Evolutionary conservation across 2,113 vertebrate genomes (phyloP), one percentile per base, ranked within the genome.

Genomic region (Macrotis lagotis): DNA sequence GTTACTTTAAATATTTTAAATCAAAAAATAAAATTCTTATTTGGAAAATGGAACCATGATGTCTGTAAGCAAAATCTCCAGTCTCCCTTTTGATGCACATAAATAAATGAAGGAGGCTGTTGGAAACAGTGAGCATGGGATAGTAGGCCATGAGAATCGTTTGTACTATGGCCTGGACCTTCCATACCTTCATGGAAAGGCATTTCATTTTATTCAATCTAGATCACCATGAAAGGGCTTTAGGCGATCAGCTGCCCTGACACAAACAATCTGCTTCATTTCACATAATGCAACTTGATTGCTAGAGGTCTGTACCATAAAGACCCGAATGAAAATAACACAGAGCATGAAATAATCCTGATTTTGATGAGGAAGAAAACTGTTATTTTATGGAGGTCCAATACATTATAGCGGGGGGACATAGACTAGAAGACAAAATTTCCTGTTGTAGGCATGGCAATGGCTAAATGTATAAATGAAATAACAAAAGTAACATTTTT

Each of bases 401-500:
- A 92, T 93, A 48, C 28, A 95, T 52, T 93, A 51, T 89, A 91
- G 51, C 48, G 51, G 88, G 2, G 19, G 25, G 95, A 92, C 92
- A 95, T 51, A 28, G 91, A 88, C 88, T 26, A 22, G 66, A 44
- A 22, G 37, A 83, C 16, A 83, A 83, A 83, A 19, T 5, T 19
- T 83, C n/a, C n/a, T 44, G 66, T n/a, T 83, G 16, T 2, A 74
- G 19, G 16, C n/a, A 97, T 91, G 91, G 92, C 90, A 96, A 88
- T 95, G 91, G 95, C 95, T 3, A 96, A 93, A 94, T 92, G 59
- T 95, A 92, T 91, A 51, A 26, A 95, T 22, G 52, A 49, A 90
- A 53, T 66, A 93, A 96, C 92, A 93, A 94, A 97, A 97, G 91
- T 47, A 95, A n/a, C 94, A 93, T 94, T 98, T 94, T 94, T 89